Percentiles rank a stretch among this genome's conserved stretches.
Conservation (phyloP, 2,113 vertebrate species). For the Axis porcinus region DNA sequence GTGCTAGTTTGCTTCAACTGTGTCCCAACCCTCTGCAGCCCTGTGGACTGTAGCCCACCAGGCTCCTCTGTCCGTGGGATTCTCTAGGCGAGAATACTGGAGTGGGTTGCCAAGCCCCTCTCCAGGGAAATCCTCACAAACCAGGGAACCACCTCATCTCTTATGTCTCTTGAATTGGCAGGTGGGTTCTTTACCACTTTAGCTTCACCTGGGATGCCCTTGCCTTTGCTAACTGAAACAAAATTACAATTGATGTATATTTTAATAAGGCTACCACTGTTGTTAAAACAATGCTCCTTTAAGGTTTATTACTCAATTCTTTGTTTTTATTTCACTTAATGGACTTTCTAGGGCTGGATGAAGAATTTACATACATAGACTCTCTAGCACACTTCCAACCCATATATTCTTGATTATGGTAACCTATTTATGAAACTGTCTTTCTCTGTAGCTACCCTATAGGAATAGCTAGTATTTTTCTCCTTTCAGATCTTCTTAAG, state of each 20-base stretch:
- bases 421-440: background rate
- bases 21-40: background rate
- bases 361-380: background rate
- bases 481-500: background rate
- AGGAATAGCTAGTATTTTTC: background rate
- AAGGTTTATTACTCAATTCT: background rate
- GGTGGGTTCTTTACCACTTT: background rate
- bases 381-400: background rate
- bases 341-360: background rate
- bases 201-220: background rate
- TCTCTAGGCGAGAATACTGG: background rate
- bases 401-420: background rate
- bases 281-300: conserved; percentile 19
- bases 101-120: background rate
- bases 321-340: conserved; percentile 15
- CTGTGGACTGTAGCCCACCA: background rate
- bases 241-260: conserved; percentile 44
- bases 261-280: conserved; percentile 38
- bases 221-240: background rate
- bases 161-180: background rate
- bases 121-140: background rate
- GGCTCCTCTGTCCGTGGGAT: background rate
- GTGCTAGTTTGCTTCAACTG: background rate
- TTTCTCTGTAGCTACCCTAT: background rate
- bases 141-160: background rate